A percentile compares a stretch with the other conserved stretches of the same genome.
Conservation (phyloP, 2,888 invertebrate genomes). For the Orchesellides sinensis region DNA sequence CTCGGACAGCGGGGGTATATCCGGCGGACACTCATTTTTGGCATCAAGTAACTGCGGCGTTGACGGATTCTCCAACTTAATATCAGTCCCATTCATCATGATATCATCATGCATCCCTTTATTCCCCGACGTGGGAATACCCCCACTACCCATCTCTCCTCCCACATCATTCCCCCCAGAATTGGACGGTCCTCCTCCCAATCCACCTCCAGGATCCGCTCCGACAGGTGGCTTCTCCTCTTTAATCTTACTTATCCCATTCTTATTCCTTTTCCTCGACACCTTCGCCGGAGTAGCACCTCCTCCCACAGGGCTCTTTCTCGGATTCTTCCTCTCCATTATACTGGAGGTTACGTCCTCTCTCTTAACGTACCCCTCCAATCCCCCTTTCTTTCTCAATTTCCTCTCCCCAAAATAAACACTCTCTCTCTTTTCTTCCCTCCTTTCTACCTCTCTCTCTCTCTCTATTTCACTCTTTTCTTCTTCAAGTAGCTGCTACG, state of each 20-base stretch:
- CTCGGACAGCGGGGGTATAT: conserved; percentile 73
- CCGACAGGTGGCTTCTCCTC: conserved; percentile 73
- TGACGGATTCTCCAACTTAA: conserved; percentile 74
- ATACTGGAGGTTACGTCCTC: conserved; percentile 8
- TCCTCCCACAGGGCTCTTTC: conserved; percentile 73
- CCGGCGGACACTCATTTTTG: conserved; percentile 73
- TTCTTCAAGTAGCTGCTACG: conserved; percentile 27
- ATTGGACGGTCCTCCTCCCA: conserved; percentile 62
- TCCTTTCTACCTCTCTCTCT: not conserved
- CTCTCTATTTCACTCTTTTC: not conserved
- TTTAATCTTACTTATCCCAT: conserved; percentile 74
- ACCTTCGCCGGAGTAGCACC: conserved; percentile 72
- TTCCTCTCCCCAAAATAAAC: not conserved
- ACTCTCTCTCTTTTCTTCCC: conserved; percentile 2
- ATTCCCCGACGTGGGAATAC: conserved; percentile 65
- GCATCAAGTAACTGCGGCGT: conserved; percentile 73
- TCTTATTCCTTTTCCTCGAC: conserved; percentile 73
- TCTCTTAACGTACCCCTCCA: not conserved
- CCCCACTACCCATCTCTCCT: conserved; percentile 69
- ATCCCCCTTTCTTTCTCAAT: not conserved
- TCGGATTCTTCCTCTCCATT: conserved; percentile 70
- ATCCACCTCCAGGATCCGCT: conserved; percentile 69
- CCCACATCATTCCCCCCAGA: conserved; percentile 68
- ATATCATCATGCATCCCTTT: conserved; percentile 73
- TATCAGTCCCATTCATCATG: conserved; percentile 75